Percentiles rank a stretch among this genome's conserved stretches.
Conservation (phyloP, 2,113 vertebrate species). For the Mionectes macconnelli region DNA sequence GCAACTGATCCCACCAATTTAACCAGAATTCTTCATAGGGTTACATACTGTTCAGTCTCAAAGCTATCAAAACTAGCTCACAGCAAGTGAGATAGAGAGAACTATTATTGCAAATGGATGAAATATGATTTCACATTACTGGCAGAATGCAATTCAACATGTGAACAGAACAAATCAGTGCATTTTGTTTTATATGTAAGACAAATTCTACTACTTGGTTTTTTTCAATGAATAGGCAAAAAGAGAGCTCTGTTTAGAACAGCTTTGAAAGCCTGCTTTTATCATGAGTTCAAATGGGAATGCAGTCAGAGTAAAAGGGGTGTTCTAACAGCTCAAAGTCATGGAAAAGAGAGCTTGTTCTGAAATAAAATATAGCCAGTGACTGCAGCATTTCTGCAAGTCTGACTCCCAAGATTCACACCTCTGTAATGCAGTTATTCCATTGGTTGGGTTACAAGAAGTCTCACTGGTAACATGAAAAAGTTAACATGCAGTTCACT, state of each 20-base stretch:
- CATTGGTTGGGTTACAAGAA: slow-evolving; percentile 4
- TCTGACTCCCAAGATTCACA: slow-evolving; percentile 11
- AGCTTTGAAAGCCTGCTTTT: background rate
- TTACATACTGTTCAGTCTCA: background rate
- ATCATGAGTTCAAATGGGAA: background rate
- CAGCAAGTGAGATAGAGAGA: background rate
- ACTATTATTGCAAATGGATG: background rate
- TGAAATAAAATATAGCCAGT: background rate
- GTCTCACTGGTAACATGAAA: background rate
- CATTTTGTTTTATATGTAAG: background rate
- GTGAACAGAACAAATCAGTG: background rate
- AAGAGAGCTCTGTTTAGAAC: background rate
- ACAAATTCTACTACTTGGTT: background rate
- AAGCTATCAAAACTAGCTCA: background rate
- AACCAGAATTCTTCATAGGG: background rate
- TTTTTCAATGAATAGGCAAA: slow-evolving; percentile 3
- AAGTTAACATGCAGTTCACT: slow-evolving; percentile 28
- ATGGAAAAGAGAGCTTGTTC: background rate
- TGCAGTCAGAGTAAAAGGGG: background rate
- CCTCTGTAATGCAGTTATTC: background rate
- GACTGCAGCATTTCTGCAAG: slow-evolving; percentile 3
- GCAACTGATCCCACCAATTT: background rate
- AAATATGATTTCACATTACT: background rate
- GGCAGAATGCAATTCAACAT: background rate
- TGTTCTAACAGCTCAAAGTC: background rate